Percentiles rank a stretch among this genome's conserved stretches.
phyloP scores from a whole-genome alignment of 1,140 invertebrate species.

The Macrotrachela quadricornifera region DNA sequence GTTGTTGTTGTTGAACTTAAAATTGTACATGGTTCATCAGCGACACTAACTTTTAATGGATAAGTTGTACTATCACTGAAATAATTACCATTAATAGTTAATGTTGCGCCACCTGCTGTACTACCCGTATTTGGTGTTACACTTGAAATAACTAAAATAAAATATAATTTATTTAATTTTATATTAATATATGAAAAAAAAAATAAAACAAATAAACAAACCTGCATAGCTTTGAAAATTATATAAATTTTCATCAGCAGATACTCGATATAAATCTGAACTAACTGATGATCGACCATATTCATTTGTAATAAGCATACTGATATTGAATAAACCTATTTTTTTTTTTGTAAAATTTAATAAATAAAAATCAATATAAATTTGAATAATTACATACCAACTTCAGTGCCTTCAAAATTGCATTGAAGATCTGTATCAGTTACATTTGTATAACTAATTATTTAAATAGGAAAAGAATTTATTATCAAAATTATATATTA shows the following conservation, averaged over 20 bases:
- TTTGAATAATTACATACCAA: neutral
- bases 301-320: constrained; percentile 1
- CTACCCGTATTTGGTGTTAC: constrained; percentile 14
- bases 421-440: neutral
- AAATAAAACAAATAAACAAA: too few relatives aligned
- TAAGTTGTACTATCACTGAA: constrained; percentile 13
- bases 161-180: too few relatives aligned
- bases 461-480: neutral
- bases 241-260: constrained; percentile 2
- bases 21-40: neutral
- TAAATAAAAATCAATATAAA: too few relatives aligned
- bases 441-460: neutral
- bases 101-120: constrained; percentile 11
- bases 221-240: constrained; percentile 9
- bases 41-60: neutral
- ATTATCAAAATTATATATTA: neutral
- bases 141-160: constrained; percentile 12
- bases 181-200: too few relatives aligned
- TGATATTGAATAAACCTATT: neutral
- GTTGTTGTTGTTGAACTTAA: too few relatives aligned
- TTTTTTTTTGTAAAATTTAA: too few relatives aligned
- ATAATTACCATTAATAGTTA: constrained; percentile 15
- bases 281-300: neutral
- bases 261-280: neutral
- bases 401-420: neutral